phyloP scores from a whole-genome alignment of 2,113 vertebrate species.

The Gobio gobio region DNA sequence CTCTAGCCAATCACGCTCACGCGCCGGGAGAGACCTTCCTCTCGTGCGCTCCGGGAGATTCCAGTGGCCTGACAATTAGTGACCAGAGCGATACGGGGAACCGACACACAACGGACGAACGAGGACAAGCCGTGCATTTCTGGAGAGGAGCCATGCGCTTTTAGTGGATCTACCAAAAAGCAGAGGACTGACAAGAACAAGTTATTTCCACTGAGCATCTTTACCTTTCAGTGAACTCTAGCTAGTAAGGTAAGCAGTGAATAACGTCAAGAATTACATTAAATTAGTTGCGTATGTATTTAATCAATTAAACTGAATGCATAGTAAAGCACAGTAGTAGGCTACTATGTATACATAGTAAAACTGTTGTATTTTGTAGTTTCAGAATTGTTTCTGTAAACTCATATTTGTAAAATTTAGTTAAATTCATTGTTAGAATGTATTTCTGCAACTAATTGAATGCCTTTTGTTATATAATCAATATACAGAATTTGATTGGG shows the following conservation, averaged over 20 bases:
- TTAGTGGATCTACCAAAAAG: conserved; percentile 26
- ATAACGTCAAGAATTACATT: background rate
- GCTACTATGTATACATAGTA: background rate
- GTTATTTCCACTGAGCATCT: conserved; percentile 18
- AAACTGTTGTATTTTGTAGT: background rate
- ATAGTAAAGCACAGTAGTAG: background rate
- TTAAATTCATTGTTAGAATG: no score
- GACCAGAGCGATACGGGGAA: conserved; percentile 49
- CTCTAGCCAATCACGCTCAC: conserved; percentile 67
- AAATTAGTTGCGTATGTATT: background rate
- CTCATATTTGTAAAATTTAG: background rate
- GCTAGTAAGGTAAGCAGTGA: conserved; percentile 10
- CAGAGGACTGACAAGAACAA: conserved; percentile 27
- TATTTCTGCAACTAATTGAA: background rate
- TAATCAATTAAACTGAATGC: background rate
- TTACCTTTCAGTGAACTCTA: conserved; percentile 9
- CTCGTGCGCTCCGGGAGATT: conserved; percentile 69
- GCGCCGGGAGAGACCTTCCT: conserved; percentile 47
- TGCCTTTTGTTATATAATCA: background rate
- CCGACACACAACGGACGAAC: conserved; percentile 46
- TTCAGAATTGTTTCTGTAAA: background rate
- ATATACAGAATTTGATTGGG: background rate
- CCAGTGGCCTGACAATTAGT: conserved; percentile 61
- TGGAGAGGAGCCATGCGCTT: conserved; percentile 8
- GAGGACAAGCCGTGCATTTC: conserved; percentile 31